A percentile compares a stretch with the other conserved stretches of the same genome.
phyloP scores from a whole-genome alignment of 2,888 invertebrate species.

The Thereva unica region DNA sequence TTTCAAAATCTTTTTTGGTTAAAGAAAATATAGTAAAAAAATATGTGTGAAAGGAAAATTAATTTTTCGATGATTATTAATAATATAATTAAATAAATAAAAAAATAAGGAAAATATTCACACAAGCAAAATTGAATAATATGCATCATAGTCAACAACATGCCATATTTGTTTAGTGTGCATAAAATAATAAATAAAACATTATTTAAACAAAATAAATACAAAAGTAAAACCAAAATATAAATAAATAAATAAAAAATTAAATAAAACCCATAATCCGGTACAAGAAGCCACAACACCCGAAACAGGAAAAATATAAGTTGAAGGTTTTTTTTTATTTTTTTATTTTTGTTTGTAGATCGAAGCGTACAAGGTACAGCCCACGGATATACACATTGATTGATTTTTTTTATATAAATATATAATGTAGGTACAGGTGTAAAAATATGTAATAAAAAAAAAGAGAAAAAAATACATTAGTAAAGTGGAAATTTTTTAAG shows the following conservation, averaged over 20 bases:
- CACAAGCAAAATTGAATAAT: no score
- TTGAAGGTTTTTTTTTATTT: no score
- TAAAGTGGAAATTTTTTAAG: conserved; percentile 44
- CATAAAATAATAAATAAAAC: conserved; percentile 1
- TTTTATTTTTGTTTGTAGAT: no score
- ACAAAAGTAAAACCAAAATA: conserved; percentile 5
- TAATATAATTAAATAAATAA: no score
- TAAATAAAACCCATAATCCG: conserved; percentile 27
- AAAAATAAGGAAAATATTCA: no score
- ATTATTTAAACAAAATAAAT: not conserved
- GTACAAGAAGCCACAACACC: conserved; percentile 30
- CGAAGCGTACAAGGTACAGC: conserved; percentile 28
- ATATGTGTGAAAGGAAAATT: no score
- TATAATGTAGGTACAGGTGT: not conserved
- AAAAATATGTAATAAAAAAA: conserved; percentile 45
- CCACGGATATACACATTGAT: conserved; percentile 13
- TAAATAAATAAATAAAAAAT: conserved; percentile 4
- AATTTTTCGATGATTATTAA: no score
- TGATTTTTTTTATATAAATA: no score
- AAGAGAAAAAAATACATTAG: conserved; percentile 49
- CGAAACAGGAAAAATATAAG: conserved; percentile 8
- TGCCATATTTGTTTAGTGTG: not conserved
- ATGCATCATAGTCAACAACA: no score
- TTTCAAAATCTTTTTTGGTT: conserved; percentile 75
- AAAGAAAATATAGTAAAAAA: not conserved